Evolutionary conservation across 2,888 invertebrate genomes (phyloP).

Genomic region (Eilema caniola): DNA sequence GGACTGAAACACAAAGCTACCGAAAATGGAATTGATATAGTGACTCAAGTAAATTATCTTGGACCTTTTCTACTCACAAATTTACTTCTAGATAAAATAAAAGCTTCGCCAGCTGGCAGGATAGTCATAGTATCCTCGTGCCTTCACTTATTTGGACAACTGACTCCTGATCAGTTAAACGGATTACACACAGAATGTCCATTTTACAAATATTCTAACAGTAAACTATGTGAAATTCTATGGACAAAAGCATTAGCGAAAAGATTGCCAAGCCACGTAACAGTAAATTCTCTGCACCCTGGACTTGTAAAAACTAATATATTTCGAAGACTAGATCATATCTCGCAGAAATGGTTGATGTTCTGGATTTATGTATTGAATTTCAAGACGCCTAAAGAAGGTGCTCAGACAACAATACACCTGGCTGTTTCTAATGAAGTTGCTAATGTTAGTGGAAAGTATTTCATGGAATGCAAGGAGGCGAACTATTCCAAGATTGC

Average conservation of each 20-base stretch:
- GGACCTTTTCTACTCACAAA: conserved; percentile 91
- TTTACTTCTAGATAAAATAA: conserved; percentile 84
- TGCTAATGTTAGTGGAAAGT: too few relatives aligned
- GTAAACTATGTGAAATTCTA: conserved; percentile 76
- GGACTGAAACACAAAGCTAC: conserved; percentile 71
- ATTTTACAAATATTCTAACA: conserved; percentile 76
- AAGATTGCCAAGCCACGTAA: conserved; percentile 85
- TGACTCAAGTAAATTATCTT: conserved; percentile 90
- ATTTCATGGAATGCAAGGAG: too few relatives aligned
- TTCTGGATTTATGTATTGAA: too few relatives aligned
- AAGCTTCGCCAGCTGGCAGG: conserved; percentile 72
- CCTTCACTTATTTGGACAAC: conserved; percentile 56
- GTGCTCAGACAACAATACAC: too few relatives aligned
- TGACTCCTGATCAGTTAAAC: conserved; percentile 78
- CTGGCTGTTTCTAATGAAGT: too few relatives aligned
- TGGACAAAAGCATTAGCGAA: conserved; percentile 78
- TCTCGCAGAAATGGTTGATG: too few relatives aligned
- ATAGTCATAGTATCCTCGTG: conserved; percentile 79
- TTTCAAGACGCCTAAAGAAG: too few relatives aligned
- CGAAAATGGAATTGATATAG: conserved; percentile 88
- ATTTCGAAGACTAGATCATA: conserved; percentile 83
- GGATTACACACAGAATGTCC: conserved; percentile 58
- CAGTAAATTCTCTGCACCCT: conserved; percentile 93
- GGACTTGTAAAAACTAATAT: conserved; percentile 93
- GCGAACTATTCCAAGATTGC: too few relatives aligned